Conservation (phyloP, 1,140 invertebrate species). For the Drosophila lowei region DNA sequence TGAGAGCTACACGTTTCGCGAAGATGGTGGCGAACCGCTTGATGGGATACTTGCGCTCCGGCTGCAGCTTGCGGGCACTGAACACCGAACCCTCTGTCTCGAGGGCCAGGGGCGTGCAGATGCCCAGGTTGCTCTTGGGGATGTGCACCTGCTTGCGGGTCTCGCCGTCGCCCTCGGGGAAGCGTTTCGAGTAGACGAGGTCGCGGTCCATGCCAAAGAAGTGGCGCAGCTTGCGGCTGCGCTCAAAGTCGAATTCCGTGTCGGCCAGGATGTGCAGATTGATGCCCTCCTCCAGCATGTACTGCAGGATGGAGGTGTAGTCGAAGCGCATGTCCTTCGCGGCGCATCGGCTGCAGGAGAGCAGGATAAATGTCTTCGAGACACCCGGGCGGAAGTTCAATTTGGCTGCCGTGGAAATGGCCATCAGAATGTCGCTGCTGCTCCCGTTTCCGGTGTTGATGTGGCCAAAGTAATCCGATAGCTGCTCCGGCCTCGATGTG, state of each 20-base stretch:
- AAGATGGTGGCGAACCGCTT: constrained; percentile 89
- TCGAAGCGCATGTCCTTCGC: constrained; percentile 89
- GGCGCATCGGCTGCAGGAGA: constrained; percentile 91
- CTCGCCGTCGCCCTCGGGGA: constrained; percentile 87
- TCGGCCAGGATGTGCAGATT: constrained; percentile 93
- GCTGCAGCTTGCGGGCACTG: constrained; percentile 85
- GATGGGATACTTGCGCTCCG: constrained; percentile 85
- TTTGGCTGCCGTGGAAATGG: constrained; percentile 89
- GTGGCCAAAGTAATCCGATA: constrained; percentile 70
- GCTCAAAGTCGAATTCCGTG: constrained; percentile 89
- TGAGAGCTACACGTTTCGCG: constrained; percentile 86
- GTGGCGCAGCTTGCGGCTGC: constrained; percentile 88
- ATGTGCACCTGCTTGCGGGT: constrained; percentile 89
- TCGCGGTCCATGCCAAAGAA: constrained; percentile 91
- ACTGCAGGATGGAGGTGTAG: constrained; percentile 90
- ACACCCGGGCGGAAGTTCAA: constrained; percentile 93
- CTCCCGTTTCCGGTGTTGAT: constrained; percentile 84
- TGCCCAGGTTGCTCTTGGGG: constrained; percentile 89
- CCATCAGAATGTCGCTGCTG: constrained; percentile 89
- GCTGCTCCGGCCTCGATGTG: constrained; percentile 84
- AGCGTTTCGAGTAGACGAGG: constrained; percentile 90
- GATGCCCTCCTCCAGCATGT: constrained; percentile 90
- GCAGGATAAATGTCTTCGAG: constrained; percentile 91
- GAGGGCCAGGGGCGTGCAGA: constrained; percentile 91
- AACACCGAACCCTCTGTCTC: constrained; percentile 92